Percentiles rank a stretch among this genome's conserved stretches.
These are phyloP conservation scores for Porites divaricata DNA, from an alignment of 92 coral and sea anemone genomes.

Conservation along the genomic window DNA sequence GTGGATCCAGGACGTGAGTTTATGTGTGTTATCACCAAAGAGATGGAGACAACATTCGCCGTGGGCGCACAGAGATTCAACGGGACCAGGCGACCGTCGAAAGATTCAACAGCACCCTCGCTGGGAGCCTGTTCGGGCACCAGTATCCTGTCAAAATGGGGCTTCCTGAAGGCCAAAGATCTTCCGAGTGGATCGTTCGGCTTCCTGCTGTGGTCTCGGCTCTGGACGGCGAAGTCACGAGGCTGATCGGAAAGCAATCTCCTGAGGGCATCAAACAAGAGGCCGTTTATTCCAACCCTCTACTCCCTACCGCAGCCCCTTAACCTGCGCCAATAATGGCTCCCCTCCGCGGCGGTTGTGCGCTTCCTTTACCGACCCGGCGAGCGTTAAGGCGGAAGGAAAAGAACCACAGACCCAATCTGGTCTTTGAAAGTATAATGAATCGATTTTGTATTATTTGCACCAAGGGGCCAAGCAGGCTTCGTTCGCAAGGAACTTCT, in stretches of 20 bases:
- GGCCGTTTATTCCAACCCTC: neutral
- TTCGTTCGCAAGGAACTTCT: conserved; percentile 12
- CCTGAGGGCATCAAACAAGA: neutral
- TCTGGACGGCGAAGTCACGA: neutral
- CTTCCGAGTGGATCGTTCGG: neutral
- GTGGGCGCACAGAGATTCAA: neutral
- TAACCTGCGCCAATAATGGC: neutral
- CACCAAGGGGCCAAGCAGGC: neutral
- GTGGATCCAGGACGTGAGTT: conserved; percentile 39
- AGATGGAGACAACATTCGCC: neutral
- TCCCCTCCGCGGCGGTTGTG: neutral
- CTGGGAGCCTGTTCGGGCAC: neutral
- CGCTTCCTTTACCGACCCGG: conserved; percentile 7
- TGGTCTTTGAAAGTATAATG: conserved; percentile 21
- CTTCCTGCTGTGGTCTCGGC: neutral
- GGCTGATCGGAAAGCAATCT: neutral
- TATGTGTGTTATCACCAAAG: conserved; percentile 4
- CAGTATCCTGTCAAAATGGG: neutral
- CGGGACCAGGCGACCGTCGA: neutral
- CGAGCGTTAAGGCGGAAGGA: conserved; percentile 24
- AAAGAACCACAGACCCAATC: conserved; percentile 40
- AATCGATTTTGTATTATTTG: conserved; percentile 28
- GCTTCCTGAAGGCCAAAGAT: neutral
- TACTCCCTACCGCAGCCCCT: neutral
- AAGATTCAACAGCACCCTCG: neutral